A percentile compares a stretch with the other conserved stretches of the same genome.
Conservation (phyloP, 2,113 vertebrate species). For the Indri indri region DNA sequence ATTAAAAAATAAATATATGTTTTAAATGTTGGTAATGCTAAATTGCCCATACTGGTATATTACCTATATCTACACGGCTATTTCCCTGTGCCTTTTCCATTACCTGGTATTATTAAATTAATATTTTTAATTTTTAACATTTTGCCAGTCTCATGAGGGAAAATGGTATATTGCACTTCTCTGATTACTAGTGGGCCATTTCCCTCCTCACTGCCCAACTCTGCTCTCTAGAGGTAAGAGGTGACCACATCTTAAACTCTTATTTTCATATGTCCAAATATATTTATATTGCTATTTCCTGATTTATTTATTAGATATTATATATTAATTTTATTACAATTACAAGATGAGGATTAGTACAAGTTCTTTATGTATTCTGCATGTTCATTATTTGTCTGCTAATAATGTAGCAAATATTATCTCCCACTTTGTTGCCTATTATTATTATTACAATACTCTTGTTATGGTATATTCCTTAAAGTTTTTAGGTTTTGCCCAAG, state of each 20-base stretch:
- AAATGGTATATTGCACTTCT: background rate
- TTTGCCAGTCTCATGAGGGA: background rate
- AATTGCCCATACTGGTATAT: background rate
- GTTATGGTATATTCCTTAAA: background rate
- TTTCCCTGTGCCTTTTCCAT: background rate
- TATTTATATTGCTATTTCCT: background rate
- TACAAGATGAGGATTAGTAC: background rate
- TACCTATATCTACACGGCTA: background rate
- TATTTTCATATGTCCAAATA: constrained; percentile 12
- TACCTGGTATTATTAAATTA: background rate
- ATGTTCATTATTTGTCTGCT: background rate
- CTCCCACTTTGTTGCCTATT: background rate
- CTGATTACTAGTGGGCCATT: background rate
- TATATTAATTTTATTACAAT: background rate
- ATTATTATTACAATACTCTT: background rate
- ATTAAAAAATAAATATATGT: background rate
- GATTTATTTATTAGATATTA: background rate
- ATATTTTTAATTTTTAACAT: background rate
- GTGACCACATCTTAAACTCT: background rate
- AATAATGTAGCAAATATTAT: background rate
- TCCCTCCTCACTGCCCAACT: background rate
- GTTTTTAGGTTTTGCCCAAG: background rate
- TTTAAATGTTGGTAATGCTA: background rate
- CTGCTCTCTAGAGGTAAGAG: background rate
- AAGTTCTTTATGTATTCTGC: background rate